These are phyloP conservation scores for Uropetala carovei DNA, from an alignment of 2,888 invertebrate genomes.

Conservation along the genomic window DNA sequence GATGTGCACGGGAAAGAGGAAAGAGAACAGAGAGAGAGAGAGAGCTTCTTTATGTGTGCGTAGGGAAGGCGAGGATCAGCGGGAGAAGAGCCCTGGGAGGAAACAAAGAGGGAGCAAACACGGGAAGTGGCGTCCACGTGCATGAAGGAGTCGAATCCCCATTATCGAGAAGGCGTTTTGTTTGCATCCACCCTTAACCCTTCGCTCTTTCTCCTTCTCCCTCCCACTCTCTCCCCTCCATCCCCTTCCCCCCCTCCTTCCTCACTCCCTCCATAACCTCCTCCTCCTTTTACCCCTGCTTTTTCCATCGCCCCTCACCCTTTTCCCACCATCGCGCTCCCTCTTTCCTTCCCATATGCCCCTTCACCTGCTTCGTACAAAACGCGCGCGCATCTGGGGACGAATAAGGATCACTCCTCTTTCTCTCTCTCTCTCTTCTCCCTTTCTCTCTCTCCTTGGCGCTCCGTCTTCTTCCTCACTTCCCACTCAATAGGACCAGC, in stretches of 20 bases:
- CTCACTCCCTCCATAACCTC: no score
- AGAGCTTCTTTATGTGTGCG: neutral
- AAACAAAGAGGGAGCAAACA: conserved; percentile 7
- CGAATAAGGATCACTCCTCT: neutral
- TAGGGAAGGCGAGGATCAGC: neutral
- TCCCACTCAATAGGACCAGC: neutral
- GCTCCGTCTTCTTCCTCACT: neutral
- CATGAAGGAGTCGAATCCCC: conserved; percentile 15
- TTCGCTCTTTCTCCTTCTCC: neutral
- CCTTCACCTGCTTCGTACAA: neutral
- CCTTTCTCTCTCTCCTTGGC: neutral
- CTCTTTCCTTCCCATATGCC: no score
- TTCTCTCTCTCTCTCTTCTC: neutral
- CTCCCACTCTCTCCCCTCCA: neutral
- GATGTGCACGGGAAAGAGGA: neutral
- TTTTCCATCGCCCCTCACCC: no score
- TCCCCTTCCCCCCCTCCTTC: no score
- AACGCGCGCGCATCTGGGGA: neutral
- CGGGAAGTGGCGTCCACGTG: neutral
- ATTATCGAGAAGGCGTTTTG: neutral
- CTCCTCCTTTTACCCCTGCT: no score
- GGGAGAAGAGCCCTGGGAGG: neutral
- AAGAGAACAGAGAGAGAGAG: neutral
- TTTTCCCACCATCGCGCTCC: no score
- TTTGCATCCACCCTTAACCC: conserved; percentile 7